phyloP scores from a whole-genome alignment of 2,797 vertebrate species.

The Syndactyla subalaris region DNA sequence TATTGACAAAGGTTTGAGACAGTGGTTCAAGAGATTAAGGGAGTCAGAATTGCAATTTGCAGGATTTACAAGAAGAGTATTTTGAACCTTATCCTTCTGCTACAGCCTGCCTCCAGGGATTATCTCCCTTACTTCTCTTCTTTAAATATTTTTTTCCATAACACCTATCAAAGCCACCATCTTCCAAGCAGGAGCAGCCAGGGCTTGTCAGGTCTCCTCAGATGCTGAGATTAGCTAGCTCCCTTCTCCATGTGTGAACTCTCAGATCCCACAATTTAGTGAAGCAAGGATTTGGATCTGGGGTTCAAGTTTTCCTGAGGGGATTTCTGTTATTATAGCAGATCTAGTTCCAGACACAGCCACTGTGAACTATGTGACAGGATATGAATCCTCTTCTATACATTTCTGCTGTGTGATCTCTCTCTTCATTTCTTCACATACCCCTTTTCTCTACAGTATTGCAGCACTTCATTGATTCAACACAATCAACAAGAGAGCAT shows the following conservation, averaged over 20 bases:
- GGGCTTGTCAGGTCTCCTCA: neutral
- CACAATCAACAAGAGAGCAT: neutral
- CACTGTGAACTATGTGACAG: neutral
- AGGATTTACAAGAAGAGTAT: neutral
- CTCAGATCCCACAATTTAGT: neutral
- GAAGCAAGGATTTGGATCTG: neutral
- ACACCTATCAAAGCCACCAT: neutral
- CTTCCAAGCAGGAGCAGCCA: neutral
- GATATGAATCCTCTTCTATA: neutral
- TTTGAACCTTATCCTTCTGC: constrained; percentile 12
- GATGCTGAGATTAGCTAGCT: neutral
- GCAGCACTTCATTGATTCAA: constrained; percentile 51
- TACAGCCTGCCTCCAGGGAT: constrained; percentile 3
- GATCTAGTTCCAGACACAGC: neutral
- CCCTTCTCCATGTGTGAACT: neutral
- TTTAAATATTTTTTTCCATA: neutral
- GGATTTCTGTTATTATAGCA: neutral
- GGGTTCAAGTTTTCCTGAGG: neutral
- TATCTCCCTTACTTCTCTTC: neutral
- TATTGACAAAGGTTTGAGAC: neutral
- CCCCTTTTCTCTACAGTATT: constrained; percentile 5
- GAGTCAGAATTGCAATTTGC: neutral
- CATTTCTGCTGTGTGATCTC: constrained; percentile 1
- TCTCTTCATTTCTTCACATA: neutral
- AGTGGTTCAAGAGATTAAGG: neutral